Conservation (phyloP, 2,797 vertebrate genomes). For the Enteromius radiatus region DNA sequence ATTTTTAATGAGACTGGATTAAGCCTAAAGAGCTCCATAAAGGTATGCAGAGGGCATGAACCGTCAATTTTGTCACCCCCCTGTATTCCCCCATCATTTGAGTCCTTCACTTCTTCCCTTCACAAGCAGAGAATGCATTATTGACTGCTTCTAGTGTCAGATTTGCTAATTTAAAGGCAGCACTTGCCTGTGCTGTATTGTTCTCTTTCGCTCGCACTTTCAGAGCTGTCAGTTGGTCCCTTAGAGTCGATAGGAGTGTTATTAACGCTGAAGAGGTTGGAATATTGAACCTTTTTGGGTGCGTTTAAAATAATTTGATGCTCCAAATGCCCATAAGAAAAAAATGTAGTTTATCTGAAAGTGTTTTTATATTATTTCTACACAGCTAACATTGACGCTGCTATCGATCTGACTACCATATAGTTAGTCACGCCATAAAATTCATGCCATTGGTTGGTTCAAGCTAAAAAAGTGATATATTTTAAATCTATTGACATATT, state of each 20-base stretch:
- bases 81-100: slow-evolving; percentile 22
- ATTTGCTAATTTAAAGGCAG: slow-evolving; percentile 64
- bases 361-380: not conserved
- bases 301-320: slow-evolving; percentile 17
- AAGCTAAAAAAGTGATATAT: no score
- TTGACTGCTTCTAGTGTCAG: slow-evolving; percentile 64
- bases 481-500: no score
- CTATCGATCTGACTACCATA: no score
- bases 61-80: slow-evolving; percentile 52
- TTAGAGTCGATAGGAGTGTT: slow-evolving; percentile 27
- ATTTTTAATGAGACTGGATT: slow-evolving; percentile 58
- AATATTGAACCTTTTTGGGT: slow-evolving; percentile 26
- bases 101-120: slow-evolving; percentile 35
- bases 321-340: not conserved
- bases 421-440: not conserved
- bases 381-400: not conserved
- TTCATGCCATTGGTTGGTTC: not conserved
- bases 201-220: slow-evolving; percentile 41
- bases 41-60: slow-evolving; percentile 46
- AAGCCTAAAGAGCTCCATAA: slow-evolving; percentile 43
- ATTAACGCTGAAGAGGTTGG: slow-evolving; percentile 33
- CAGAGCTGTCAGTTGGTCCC: slow-evolving; percentile 50
- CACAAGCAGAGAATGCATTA: slow-evolving; percentile 61
- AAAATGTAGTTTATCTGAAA: not conserved
- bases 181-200: slow-evolving; percentile 37